phyloP scores from a whole-genome alignment of 2,113 vertebrate species.

The Alligator sinensis region DNA sequence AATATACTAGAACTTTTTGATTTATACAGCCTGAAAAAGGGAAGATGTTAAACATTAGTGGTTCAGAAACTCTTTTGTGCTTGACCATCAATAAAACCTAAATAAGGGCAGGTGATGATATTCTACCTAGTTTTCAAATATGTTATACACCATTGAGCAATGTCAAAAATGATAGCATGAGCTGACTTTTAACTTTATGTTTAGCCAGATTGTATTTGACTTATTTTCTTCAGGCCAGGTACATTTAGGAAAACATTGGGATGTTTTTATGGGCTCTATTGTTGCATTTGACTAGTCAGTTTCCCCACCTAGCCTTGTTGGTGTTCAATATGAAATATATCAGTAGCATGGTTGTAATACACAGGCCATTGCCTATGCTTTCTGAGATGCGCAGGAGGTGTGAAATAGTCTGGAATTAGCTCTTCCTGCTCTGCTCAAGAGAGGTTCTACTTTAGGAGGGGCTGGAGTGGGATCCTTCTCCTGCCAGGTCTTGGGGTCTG shows the following conservation, averaged over 20 bases:
- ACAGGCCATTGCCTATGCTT: not conserved
- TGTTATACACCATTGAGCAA: not conserved
- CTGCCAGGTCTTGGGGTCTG: not conserved
- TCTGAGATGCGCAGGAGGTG: not conserved
- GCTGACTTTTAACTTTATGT: not conserved
- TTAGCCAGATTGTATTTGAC: not conserved
- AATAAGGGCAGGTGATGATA: not conserved
- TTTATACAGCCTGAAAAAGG: not conserved
- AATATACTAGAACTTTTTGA: not conserved
- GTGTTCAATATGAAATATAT: not conserved
- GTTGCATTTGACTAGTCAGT: not conserved
- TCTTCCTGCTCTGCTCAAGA: not conserved
- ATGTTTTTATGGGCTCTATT: constrained; percentile 3
- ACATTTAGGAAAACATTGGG: not conserved
- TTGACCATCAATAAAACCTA: constrained; percentile 1
- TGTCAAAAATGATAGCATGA: not conserved
- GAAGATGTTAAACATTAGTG: not conserved
- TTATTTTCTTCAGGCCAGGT: not conserved
- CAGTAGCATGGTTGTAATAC: not conserved
- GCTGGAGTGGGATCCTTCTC: not conserved
- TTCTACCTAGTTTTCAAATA: not conserved
- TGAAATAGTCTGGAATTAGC: not conserved
- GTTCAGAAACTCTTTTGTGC: constrained; percentile 8
- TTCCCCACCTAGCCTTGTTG: not conserved
- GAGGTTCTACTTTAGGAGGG: not conserved